A percentile compares a stretch with the other conserved stretches of the same genome.
Evolutionary conservation across 2,113 vertebrate species (phyloP).

Genomic region (Crotalus tigris): DNA sequence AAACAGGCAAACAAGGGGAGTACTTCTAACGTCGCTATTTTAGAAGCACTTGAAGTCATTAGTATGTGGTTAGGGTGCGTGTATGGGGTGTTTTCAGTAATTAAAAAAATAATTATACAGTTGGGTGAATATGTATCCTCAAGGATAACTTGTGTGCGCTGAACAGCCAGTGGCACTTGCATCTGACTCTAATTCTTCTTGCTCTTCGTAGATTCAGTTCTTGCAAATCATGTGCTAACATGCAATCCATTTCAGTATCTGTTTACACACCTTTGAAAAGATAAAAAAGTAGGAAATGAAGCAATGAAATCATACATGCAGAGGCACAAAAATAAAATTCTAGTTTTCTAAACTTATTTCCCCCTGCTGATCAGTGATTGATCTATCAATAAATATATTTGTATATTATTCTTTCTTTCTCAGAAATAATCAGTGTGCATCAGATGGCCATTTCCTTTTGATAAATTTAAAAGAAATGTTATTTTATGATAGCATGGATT

Average conservation of each 20-base stretch:
- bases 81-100: slow-evolving; percentile 52
- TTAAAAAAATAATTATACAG: slow-evolving; percentile 67
- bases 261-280: slow-evolving; percentile 56
- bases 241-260: slow-evolving; percentile 57
- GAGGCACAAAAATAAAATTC: slow-evolving; percentile 40
- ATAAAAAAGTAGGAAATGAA: slow-evolving; percentile 43
- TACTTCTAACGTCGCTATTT: slow-evolving; percentile 38
- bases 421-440: neutral
- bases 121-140: slow-evolving; percentile 60
- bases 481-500: neutral
- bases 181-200: slow-evolving; percentile 63
- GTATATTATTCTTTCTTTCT: neutral
- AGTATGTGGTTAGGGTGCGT: slow-evolving; percentile 44
- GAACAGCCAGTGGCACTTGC: slow-evolving; percentile 64
- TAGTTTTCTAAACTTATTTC: slow-evolving; percentile 52
- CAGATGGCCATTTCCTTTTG: neutral
- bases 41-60: slow-evolving; percentile 34
- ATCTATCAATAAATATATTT: neutral
- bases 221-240: slow-evolving; percentile 69
- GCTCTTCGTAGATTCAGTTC: slow-evolving; percentile 57
- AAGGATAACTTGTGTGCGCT: slow-evolving; percentile 60
- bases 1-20: slow-evolving; percentile 24
- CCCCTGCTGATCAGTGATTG: neutral
- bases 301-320: slow-evolving; percentile 55
- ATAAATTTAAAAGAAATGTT: neutral